These are phyloP conservation scores for Sigmodon hispidus DNA, from an alignment of 2,113 vertebrate species.

Conservation along the genomic window DNA sequence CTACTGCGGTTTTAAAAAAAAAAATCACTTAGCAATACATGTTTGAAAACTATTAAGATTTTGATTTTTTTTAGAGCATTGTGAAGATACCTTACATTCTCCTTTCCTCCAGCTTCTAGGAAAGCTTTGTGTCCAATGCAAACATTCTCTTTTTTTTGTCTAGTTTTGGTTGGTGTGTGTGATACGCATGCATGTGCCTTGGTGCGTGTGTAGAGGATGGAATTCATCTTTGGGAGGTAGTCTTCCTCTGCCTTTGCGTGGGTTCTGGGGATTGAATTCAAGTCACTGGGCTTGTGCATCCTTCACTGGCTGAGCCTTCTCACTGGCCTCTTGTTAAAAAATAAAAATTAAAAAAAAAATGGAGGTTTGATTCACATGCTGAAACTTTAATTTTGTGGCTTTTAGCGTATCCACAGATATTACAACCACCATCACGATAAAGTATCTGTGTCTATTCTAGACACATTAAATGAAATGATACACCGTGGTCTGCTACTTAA, in stretches of 20 bases:
- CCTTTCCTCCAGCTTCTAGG: neutral
- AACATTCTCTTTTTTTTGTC: conserved; percentile 19
- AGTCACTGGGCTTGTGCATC: neutral
- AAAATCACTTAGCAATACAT: neutral
- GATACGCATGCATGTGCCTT: neutral
- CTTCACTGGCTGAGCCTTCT: neutral
- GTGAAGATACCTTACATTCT: neutral
- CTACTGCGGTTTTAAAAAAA: neutral
- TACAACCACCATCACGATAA: neutral
- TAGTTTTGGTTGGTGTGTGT: too few relatives aligned
- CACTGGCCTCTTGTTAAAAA: too few relatives aligned
- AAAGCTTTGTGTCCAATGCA: neutral
- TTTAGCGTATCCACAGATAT: neutral
- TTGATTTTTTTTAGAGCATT: neutral
- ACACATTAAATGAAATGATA: neutral
- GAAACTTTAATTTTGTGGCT: neutral
- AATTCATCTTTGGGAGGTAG: too few relatives aligned
- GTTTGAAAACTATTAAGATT: neutral
- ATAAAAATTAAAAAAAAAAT: too few relatives aligned
- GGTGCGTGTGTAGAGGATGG: neutral
- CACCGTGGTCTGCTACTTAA: neutral
- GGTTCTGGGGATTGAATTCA: too few relatives aligned
- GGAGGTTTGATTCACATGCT: neutral
- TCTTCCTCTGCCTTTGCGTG: neutral
- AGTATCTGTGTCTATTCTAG: neutral